Percentiles rank a stretch among this genome's conserved stretches.
Conservation (phyloP, 2,888 invertebrate genomes). For the Azorinus chamasolen region DNA sequence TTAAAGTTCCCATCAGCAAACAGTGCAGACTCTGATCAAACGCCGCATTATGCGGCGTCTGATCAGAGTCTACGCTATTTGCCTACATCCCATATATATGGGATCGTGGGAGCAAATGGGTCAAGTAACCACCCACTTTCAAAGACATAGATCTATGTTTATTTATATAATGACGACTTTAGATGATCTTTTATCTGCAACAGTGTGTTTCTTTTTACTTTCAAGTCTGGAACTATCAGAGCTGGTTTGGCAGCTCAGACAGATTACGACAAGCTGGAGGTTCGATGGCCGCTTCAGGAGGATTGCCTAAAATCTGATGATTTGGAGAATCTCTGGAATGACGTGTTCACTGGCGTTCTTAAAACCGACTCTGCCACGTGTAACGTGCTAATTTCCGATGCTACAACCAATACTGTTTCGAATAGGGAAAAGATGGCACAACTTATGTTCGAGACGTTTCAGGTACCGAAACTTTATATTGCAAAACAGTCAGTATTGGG, state of each 20-base stretch:
- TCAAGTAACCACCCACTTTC: too few relatives aligned
- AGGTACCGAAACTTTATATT: constrained; percentile 99
- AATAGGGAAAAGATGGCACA: constrained; percentile 91
- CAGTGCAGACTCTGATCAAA: too few relatives aligned
- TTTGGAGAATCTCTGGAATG: constrained; percentile 8
- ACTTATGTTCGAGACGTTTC: constrained; percentile 99
- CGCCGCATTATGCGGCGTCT: too few relatives aligned
- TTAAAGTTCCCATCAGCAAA: too few relatives aligned
- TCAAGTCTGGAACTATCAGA: background rate
- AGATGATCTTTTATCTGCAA: too few relatives aligned
- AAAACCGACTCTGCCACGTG: background rate
- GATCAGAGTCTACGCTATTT: too few relatives aligned
- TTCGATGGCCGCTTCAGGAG: background rate
- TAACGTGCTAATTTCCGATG: constrained; percentile 91
- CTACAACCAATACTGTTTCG: constrained; percentile 93
- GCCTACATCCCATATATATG: too few relatives aligned
- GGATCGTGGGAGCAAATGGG: too few relatives aligned
- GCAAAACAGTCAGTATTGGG: constrained; percentile 87
- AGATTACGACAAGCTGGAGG: background rate
- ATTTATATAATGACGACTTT: too few relatives aligned
- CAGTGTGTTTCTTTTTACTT: background rate
- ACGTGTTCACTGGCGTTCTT: background rate
- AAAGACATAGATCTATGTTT: too few relatives aligned
- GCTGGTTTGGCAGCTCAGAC: background rate
- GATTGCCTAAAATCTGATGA: background rate